Evolutionary conservation across 2,888 invertebrate genomes (phyloP), one percentile per base, ranked within the genome.

Genomic region (Zhuqinia jingwanae): DNA sequence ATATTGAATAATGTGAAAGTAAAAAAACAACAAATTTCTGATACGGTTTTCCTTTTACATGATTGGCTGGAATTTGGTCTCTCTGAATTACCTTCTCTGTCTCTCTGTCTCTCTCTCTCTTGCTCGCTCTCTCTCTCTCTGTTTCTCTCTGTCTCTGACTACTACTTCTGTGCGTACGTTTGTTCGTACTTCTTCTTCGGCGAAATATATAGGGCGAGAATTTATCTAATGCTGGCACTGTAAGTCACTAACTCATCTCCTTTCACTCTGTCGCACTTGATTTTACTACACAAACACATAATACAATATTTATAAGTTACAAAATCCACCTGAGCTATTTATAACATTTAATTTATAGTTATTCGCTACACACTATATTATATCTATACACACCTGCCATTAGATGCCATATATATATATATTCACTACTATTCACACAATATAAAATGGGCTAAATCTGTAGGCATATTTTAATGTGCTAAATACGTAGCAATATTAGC

Each of bases 151-250:
- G 50, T 45, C 79, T 85, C 30, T 73, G 25, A 65, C 84, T 82
- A 65, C 83, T 83, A 77, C 78, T 70, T 63, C 85, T 85, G 78
- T 78, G 77, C 78, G 73, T 70, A 84, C 73, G 68, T 63, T 78
- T 63, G 60, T 73, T 77, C 76, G 85, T 86, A 86, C 85, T 36
- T 36, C 85, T 85, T 78, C 85, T 86, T 73, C 85, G 80, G 85
- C 80, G 76, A 86, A 86, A 86, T 80, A 86, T 80, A 85, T 86
- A 88, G 88, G 89, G 87, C 88, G 87, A 89, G 82, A 89, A 89
- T 89, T 88, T 89, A 80, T 83, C 82, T 83, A 87, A 82, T 80
- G 75, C 89, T 86, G 89, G 84, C 89, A 87, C 88, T 89, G 89
- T 89, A 89, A 89, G 89, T 89, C 86, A 80, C 81, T 88, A 79